Base-by-base conservation (phyloP, 2,113 vertebrate genomes). In the Micromys minutus region DNA sequence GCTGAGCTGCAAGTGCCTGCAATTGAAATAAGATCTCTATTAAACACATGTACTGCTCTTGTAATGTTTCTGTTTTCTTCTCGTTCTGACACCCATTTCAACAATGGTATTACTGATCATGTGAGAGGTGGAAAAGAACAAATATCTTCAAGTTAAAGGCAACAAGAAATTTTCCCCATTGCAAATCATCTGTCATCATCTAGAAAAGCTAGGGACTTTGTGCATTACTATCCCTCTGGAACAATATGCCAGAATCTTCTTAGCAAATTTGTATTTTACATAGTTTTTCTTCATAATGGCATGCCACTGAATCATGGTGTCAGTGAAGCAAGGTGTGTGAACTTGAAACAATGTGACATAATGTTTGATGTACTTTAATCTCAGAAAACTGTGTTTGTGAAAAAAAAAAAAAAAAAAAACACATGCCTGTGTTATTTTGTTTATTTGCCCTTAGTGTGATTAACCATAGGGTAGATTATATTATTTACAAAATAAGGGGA, bases 1-100 rank as follows among this genome's bases (percentile, higher is more conserved):
- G 87, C 96, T 89, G 96, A 93, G 93, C 22, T 76, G 77, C 61
- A 91, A 95, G 63, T 89, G 63, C 34, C 79, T 93, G 57, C 24
- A 63, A 91, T 42, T 69, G 89, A 93, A 88, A 80, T 69, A 89
- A 91, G 91, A 75, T 39, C n/a, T 65, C 42, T 45, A 7, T 89
- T 74, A 87, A 79, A 94, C 63, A 89, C 42, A 55, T 16, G 15
- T 5, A 4, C 24, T 31, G 15, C 31, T 42, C 42, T 94, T 47
- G 45, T 13, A 65, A 24, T 24, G 29, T 39, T n/a, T 26, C 3
- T 22, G 9, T 80, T 79, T 71, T 7, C 65, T 57, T 80, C 55
- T 90, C n/a, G 12, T 79, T 63, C 87, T 80, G 74, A 47, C 29
- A 24, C 59, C 3, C 7, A 36, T 59, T 89, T 76, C 80, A 39